Conservation (phyloP, 2,113 vertebrate species). For the Colaptes auratus region DNA sequence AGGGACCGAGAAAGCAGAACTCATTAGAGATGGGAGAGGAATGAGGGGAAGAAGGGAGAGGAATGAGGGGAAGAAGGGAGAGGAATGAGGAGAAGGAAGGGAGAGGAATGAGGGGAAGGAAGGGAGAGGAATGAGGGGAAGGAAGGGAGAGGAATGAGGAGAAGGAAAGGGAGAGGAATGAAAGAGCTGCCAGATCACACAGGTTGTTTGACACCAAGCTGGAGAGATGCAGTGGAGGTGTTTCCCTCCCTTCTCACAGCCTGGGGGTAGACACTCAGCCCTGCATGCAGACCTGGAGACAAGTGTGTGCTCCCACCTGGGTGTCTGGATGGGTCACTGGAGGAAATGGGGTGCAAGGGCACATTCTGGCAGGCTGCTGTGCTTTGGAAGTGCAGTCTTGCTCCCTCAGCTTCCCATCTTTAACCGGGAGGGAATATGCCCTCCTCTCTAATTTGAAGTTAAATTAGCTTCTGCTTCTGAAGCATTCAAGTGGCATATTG, state of each 20-base stretch:
- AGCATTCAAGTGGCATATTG: constrained; percentile 53
- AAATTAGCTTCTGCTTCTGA: constrained; percentile 56
- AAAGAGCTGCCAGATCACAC: background rate
- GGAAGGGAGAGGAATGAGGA: too few species aligned
- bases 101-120: too few species aligned
- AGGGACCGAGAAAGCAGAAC: background rate
- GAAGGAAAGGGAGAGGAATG: background rate
- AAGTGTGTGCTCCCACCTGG: accelerated
- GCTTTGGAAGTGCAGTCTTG: background rate
- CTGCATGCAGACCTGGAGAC: background rate
- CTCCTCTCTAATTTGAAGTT: constrained; percentile 43
- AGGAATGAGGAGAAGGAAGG: too few species aligned
- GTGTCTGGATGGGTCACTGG: accelerated
- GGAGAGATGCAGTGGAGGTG: background rate
- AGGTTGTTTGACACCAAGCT: accelerated
- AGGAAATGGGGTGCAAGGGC: background rate
- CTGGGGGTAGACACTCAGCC: background rate
- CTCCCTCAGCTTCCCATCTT: constrained; percentile 15
- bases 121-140: too few species aligned
- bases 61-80: too few species aligned
- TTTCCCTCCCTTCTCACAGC: background rate
- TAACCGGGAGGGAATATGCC: background rate
- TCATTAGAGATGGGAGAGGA: background rate
- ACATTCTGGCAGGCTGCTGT: background rate
- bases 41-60: background rate